Evolutionary conservation across 2,797 vertebrate species (phyloP).

Genomic region (Coranthus polyacanthus): DNA sequence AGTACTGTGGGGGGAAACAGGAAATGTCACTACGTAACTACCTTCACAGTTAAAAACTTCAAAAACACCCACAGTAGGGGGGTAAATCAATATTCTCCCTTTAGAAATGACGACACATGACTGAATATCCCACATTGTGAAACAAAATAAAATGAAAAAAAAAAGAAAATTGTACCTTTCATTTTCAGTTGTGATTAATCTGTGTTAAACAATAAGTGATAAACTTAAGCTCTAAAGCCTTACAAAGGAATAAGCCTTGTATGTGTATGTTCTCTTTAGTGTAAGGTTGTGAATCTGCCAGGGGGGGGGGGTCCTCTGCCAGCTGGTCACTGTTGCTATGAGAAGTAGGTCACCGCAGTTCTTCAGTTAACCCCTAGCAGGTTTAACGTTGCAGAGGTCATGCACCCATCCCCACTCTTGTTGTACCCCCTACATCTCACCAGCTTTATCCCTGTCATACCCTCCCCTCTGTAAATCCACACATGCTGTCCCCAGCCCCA

Average conservation of each 20-base stretch:
- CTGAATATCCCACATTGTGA: neutral
- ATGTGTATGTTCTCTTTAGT: neutral
- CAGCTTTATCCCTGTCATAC: constrained; percentile 59
- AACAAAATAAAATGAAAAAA: constrained; percentile 6
- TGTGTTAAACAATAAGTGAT: neutral
- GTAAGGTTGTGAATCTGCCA: constrained; percentile 14
- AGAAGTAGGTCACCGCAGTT: constrained; percentile 78
- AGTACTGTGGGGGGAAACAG: constrained; percentile 85
- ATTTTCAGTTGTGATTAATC: constrained; percentile 15
- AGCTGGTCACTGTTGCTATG: constrained; percentile 75
- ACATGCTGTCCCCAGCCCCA: constrained; percentile 41
- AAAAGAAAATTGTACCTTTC: constrained; percentile 8
- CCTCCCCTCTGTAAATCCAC: constrained; percentile 61
- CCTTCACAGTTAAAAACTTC: too few relatives aligned
- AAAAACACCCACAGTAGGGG: neutral
- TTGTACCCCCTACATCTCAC: constrained; percentile 54
- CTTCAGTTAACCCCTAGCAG: constrained; percentile 69
- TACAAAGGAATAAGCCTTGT: constrained; percentile 15
- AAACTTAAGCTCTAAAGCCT: constrained; percentile 8
- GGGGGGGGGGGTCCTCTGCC: constrained; percentile 39
- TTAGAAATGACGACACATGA: neutral
- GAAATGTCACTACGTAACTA: neutral
- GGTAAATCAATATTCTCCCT: neutral
- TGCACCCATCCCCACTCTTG: constrained; percentile 54
- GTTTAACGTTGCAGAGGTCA: constrained; percentile 64